These are phyloP conservation scores for Chrysopilus asiliformis DNA, from an alignment of 2,888 invertebrate species.

Conservation along the genomic window DNA sequence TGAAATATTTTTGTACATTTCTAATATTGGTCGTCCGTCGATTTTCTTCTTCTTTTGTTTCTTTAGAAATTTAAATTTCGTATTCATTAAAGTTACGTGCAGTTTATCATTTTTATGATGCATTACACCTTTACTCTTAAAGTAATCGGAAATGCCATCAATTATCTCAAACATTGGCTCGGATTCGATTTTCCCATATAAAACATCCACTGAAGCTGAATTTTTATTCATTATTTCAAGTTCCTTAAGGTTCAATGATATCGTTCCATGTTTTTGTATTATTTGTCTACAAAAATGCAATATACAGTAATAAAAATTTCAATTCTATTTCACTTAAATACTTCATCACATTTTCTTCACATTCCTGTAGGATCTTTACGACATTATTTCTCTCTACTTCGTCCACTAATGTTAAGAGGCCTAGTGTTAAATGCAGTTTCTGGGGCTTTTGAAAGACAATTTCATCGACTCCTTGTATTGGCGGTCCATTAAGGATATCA, in stretches of 20 bases:
- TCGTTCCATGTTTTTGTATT: slow-evolving; percentile 35
- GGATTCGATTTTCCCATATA: slow-evolving; percentile 56
- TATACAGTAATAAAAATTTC: too few relatives aligned
- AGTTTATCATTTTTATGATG: slow-evolving; percentile 50
- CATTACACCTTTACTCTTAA: slow-evolving; percentile 46
- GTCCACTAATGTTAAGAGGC: slow-evolving; percentile 61
- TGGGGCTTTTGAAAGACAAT: slow-evolving; percentile 56
- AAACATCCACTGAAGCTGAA: slow-evolving; percentile 60
- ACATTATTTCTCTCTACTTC: slow-evolving; percentile 57
- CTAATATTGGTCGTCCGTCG: slow-evolving; percentile 51
- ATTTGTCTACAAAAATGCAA: slow-evolving; percentile 33
- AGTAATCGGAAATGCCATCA: slow-evolving; percentile 46
- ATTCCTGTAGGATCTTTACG: slow-evolving; percentile 46
- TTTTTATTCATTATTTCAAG: slow-evolving; percentile 91
- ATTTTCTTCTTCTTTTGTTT: slow-evolving; percentile 37
- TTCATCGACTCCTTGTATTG: slow-evolving; percentile 53
- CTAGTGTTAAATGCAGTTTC: slow-evolving; percentile 74
- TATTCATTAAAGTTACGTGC: slow-evolving; percentile 80
- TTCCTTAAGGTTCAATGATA: slow-evolving; percentile 51
- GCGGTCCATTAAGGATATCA: slow-evolving; percentile 23
- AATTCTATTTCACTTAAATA: too few relatives aligned
- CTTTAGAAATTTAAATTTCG: slow-evolving; percentile 39
- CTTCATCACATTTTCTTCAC: slow-evolving; percentile 42
- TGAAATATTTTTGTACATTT: slow-evolving; percentile 50
- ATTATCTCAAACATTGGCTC: slow-evolving; percentile 49